These are phyloP conservation scores for Diploscapter pachys DNA, from an alignment of 1,140 invertebrate species.

Conservation along the genomic window DNA sequence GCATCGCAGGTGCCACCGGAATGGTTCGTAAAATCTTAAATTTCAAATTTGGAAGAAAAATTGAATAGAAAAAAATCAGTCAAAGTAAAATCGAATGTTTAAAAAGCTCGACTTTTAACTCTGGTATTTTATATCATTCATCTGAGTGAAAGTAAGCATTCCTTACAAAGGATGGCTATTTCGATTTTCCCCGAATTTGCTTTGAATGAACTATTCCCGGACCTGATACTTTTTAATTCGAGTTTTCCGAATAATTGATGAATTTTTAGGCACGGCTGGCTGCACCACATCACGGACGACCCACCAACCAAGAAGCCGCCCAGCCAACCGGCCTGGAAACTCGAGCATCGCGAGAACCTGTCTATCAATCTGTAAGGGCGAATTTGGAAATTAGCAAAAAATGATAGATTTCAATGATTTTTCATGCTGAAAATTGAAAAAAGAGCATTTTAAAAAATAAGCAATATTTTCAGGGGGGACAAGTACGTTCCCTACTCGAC, in stretches of 20 bases:
- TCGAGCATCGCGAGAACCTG: conserved; percentile 50
- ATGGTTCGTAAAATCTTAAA: conserved; percentile 62
- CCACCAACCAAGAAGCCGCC: conserved; percentile 46
- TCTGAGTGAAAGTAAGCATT: too few species aligned
- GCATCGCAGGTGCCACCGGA: conserved; percentile 84
- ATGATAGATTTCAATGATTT: background rate
- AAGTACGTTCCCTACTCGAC: conserved; percentile 58
- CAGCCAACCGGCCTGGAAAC: conserved; percentile 42
- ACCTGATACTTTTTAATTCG: too few species aligned
- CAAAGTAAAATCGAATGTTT: too few species aligned
- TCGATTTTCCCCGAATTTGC: too few species aligned
- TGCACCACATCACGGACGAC: conserved; percentile 55
- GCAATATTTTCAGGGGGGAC: conserved; percentile 40
- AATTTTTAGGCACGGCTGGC: conserved; percentile 52
- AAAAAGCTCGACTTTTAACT: too few species aligned
- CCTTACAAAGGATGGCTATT: too few species aligned
- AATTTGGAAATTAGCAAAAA: conserved; percentile 7
- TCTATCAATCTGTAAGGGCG: conserved; percentile 29
- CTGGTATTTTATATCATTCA: too few species aligned
- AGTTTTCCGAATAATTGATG: conserved; percentile 60
- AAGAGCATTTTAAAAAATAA: conserved; percentile 11
- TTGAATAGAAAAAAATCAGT: background rate
- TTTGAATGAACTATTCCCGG: too few species aligned
- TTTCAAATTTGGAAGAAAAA: background rate
- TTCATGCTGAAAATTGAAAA: too few species aligned